Evolutionary conservation across 2,113 vertebrate genomes (phyloP).

Genomic region (Alces alces): DNA sequence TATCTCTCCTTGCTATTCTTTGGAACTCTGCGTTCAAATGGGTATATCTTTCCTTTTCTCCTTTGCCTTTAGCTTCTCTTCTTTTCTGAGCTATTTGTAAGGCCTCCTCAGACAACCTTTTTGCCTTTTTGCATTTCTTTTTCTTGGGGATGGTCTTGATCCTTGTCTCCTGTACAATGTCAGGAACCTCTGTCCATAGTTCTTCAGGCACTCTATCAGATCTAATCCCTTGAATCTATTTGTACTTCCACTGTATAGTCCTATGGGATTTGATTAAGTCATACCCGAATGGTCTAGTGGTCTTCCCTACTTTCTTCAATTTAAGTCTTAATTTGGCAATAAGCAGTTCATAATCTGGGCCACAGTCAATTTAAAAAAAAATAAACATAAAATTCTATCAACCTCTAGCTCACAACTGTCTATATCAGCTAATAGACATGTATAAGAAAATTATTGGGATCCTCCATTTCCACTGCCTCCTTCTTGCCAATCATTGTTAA

Average conservation of each 20-base stretch:
- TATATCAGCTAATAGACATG: neutral
- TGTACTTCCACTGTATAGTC: neutral
- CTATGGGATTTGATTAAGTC: neutral
- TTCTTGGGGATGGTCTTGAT: neutral
- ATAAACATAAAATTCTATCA: neutral
- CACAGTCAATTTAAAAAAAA: neutral
- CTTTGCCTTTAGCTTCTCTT: neutral
- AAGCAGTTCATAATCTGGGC: neutral
- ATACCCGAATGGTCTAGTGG: neutral
- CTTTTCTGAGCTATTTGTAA: neutral
- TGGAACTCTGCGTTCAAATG: neutral
- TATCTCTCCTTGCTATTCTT: neutral
- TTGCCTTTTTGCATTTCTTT: neutral
- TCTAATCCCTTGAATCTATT: neutral
- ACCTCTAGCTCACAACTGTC: neutral
- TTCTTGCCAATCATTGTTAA: neutral
- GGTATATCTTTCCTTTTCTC: neutral
- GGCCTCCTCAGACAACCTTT: neutral
- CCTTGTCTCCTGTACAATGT: neutral
- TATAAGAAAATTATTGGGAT: neutral
- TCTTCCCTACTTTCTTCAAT: neutral
- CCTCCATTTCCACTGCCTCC: neutral
- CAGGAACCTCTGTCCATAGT: neutral
- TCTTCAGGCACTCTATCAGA: neutral
- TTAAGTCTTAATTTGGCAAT: neutral